These are phyloP conservation scores for Sussaba pulchella DNA, from an alignment of 2,888 invertebrate genomes.

Conservation along the genomic window DNA sequence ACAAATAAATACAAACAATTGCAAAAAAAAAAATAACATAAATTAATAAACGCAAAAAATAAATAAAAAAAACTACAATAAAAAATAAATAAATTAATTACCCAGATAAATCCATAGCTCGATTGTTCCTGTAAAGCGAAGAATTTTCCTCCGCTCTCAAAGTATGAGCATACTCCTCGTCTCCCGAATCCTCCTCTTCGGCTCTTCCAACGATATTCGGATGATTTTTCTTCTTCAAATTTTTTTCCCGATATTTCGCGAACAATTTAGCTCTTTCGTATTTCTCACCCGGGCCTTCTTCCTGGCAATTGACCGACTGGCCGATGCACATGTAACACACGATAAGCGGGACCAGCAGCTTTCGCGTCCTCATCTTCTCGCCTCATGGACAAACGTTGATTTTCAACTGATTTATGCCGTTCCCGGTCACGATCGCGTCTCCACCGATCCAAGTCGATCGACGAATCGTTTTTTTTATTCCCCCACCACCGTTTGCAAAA, in stretches of 20 bases:
- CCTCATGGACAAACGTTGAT: slow-evolving; percentile 76
- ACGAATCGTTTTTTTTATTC: too few species aligned
- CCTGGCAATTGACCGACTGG: slow-evolving; percentile 66
- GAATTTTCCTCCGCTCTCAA: background rate
- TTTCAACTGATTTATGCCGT: slow-evolving; percentile 70
- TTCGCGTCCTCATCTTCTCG: slow-evolving; percentile 78
- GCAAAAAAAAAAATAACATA: background rate
- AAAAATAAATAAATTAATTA: slow-evolving; percentile 55
- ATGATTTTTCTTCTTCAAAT: slow-evolving; percentile 67
- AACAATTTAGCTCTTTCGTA: slow-evolving; percentile 54
- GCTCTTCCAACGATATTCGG: slow-evolving; percentile 34
- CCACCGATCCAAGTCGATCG: too few species aligned
- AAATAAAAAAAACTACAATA: background rate
- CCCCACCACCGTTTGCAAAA: too few species aligned
- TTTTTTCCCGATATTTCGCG: slow-evolving; percentile 67
- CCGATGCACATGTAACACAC: slow-evolving; percentile 65
- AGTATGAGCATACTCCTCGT: background rate
- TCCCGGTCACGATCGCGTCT: slow-evolving; percentile 31
- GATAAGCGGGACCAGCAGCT: slow-evolving; percentile 71
- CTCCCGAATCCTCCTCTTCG: slow-evolving; percentile 6
- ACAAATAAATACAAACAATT: background rate
- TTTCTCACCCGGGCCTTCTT: slow-evolving; percentile 40
- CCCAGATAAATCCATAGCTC: slow-evolving; percentile 73
- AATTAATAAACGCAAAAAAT: slow-evolving; percentile 13
- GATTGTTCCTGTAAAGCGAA: slow-evolving; percentile 67